Base-by-base conservation (phyloP, 2,888 invertebrate species). In the Amphipoea oculea region DNA sequence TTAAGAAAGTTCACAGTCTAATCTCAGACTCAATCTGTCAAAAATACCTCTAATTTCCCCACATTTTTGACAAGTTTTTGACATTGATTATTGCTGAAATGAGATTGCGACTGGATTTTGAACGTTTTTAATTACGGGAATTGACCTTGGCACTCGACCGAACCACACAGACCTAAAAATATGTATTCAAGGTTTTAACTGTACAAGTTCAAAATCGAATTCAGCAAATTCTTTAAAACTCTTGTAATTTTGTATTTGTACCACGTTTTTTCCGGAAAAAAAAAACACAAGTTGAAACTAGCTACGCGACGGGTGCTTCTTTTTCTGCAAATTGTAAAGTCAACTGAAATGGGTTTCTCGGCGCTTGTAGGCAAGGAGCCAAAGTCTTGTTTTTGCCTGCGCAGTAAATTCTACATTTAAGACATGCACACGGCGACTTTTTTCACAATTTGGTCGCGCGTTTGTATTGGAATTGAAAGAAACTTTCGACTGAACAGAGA, bases 401-500 rank as follows among this genome's bases (percentile, higher is more conserved):
- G 77, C 79, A 79, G 84, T 86, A 86, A 85, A 85, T 86, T 86
- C 77, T 73, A 76, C 84, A 84, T 74, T 79, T 83, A 79, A 75
- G 77, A 79, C 67, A 72, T 78, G 75, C 86, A 71, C 86, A 75
- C 65, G 57, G 73, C 29, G 69, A 79, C 48, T 74, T 86, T 78
- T 86, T 75, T 45, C 20, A 12, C 45, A 82, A 73, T 76, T 70
- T 67, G 23, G 62, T 48, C 66, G 36, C 40, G 6, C 14, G 29
- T 74, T 82, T 82, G 83, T 86, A 73, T 82, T 70, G 51, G 3
- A 54, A 70, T 60, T 68, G 63, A 71, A 67, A 20, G 36, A 51
- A 85, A 84, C 40, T 68, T 78, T 62, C 4, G 29, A 65, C 66
- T 60, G 11, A 42, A 36, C 23, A 6, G 48, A 57, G 29, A 51